Conservation (phyloP, 2,888 invertebrate genomes). For the Caenorhabditis sp. region DNA sequence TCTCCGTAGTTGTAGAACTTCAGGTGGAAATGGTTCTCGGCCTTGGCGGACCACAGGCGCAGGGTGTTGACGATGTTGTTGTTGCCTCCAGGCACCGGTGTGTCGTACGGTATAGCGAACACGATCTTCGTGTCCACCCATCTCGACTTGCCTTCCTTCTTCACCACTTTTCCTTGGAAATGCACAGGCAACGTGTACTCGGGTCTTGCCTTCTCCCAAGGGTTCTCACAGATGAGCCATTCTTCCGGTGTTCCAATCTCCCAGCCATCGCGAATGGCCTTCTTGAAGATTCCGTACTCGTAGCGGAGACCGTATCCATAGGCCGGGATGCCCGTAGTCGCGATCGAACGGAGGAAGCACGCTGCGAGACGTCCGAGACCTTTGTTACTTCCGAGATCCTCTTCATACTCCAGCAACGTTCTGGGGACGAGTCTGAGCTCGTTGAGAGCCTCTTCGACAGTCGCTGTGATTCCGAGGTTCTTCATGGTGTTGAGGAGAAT, state of each 20-base stretch:
- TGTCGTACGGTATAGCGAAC: conserved; percentile 98
- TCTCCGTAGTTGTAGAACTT: conserved; percentile 83
- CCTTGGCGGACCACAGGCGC: conserved; percentile 85
- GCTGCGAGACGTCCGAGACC: conserved; percentile 97
- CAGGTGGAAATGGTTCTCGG: conserved; percentile 83
- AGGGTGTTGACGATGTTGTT: conserved; percentile 99
- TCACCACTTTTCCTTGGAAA: conserved; percentile 95
- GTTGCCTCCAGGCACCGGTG: conserved; percentile 97
- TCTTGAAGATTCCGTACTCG: conserved; percentile 99
- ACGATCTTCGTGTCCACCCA: conserved; percentile 86
- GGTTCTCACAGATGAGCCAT: conserved; percentile 93
- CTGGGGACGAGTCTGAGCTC: conserved; percentile 96
- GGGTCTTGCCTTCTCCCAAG: conserved; percentile 99
- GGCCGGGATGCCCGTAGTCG: conserved; percentile 89
- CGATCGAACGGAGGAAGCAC: conserved; percentile 90
- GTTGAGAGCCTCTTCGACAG: conserved; percentile 98
- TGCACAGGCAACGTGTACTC: conserved; percentile 96
- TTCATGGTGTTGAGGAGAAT: conserved; percentile 99
- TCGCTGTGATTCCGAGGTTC: conserved; percentile 94
- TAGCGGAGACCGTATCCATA: conserved; percentile 99
- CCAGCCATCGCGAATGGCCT: conserved; percentile 95
- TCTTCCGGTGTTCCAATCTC: conserved; percentile 95
- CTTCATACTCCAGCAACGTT: conserved; percentile 96
- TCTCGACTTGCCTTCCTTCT: conserved; percentile 85
- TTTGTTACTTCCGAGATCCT: conserved; percentile 98